Base-by-base conservation (phyloP, 2,797 vertebrate species). In the Notoglanidium macrostoma region DNA sequence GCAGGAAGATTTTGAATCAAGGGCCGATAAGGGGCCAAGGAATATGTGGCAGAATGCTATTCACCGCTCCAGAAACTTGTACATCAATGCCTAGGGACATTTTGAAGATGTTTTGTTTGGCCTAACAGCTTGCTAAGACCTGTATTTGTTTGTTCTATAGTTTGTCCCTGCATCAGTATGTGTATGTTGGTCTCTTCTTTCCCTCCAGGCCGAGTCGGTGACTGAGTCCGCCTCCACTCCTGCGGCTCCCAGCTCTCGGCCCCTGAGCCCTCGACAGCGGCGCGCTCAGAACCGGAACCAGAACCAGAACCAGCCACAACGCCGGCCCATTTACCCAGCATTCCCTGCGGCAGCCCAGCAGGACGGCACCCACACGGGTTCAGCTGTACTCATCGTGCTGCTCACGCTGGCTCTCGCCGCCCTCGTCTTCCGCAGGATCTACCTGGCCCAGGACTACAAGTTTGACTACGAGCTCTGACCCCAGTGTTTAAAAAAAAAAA, bases 361-460 rank as follows among this genome's bases (percentile, higher is more conserved):
- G 89, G 95, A 96, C 32, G 94, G 92, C 0, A 95, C 95, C 94
- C 95, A 96, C 54, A 94, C 96, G 0, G 97, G 97, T 11, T 97
- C 97, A 0, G 97, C 94, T 0, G 91, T 97, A 44, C 96, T 99
- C 79, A 98, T 99, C 19, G 94, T 98, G 89, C 92, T 99, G 83
- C 96, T 99, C 91, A 97, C 97, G 84, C 95, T 99, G 70, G 97
- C 97, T 0, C 93, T 99, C 87, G 97, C 98, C 17, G 97, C 96
- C 0, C 98, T 99, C 88, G 97, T 99, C 93, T 98, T 99, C 91
- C 97, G 98, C 87, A 95, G 98, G 90, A 96, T 99, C 94, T 99
- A 96, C 92, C 92, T 99, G 93, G 96, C 97, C 84, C 96, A 99
- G 0, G 98, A 99, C 91, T 98, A 97, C 90, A 96, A 97, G 92